Base-by-base conservation (phyloP, 2,797 vertebrate species). In the Sebastes umbrosus region DNA sequence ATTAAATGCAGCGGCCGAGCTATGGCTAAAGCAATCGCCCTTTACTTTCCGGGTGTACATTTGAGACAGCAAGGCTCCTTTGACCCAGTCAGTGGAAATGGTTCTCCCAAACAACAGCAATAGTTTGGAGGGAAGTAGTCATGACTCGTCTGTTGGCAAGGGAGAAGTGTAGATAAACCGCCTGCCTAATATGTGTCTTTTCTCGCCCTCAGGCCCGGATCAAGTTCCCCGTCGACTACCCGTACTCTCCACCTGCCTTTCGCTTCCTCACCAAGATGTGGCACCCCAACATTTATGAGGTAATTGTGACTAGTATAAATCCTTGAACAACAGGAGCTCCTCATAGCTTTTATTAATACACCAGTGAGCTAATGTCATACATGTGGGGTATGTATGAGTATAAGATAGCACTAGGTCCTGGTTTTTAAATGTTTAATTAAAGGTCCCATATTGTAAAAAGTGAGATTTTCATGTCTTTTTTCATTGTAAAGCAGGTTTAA, bases 281-380 rank as follows among this genome's bases (percentile, higher is more conserved):
- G 97, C 97, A 98, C 88, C 97, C 97, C 36, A 98, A 98, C 93
- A 98, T 98, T 88, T 98, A 98, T 0, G 97, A 98, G 97, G 97
- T 98, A 91, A 88, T 9, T 62, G 2, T 18, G 32, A 77, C 32
- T 18, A 7, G 11, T 54, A 11, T 31, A 32, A 66, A 34, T 32
- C 6, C 54, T 36, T 22, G 4, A 6, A 39, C 50, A 27, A 4
- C 18, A 18, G 7, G 12, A 31, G 57, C 55, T 29, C 13, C 22
- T 16, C 14, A 4, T 27, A 24, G 14, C 4, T 9, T 71, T n/a
- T 66, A 14, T 50, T 34, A 20, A 31, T 46, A 36, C 2, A 20
- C 25, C 2, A 16, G 24, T 57, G 32, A 52, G 32, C n/a, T 27
- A n/a, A 2, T 60, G 31, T 29, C 18, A 50, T 58, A 63, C 5